These are phyloP conservation scores for Homalodisca vitripennis DNA, from an alignment of 1,140 invertebrate genomes.

Conservation along the genomic window DNA sequence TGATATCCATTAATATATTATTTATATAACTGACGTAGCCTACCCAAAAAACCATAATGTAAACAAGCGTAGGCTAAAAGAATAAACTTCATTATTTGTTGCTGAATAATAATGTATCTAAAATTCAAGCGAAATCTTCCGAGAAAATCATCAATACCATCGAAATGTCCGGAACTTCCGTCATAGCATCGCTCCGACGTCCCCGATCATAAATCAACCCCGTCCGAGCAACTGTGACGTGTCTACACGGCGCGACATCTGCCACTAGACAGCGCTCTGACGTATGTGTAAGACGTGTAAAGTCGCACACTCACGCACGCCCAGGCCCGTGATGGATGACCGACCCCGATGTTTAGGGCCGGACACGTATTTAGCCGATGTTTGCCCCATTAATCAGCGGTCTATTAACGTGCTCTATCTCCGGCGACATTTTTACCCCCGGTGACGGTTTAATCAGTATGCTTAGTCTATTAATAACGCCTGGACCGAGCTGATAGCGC, in stretches of 20 bases:
- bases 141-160: too few relatives aligned
- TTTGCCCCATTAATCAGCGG: constrained; percentile 4
- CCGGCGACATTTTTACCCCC: background rate
- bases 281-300: background rate
- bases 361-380: background rate
- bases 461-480: constrained; percentile 8
- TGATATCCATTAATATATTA: too few relatives aligned
- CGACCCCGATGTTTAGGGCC: constrained; percentile 6
- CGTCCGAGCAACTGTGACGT: too few relatives aligned
- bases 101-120: too few relatives aligned
- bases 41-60: too few relatives aligned
- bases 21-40: too few relatives aligned
- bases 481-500: background rate
- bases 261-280: background rate
- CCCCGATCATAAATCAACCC: too few relatives aligned
- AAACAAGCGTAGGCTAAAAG: too few relatives aligned
- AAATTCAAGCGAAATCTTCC: too few relatives aligned
- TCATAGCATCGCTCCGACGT: too few relatives aligned
- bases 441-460: constrained; percentile 9
- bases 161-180: too few relatives aligned
- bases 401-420: constrained; percentile 13
- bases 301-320: background rate
- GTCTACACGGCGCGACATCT: background rate
- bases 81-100: too few relatives aligned
- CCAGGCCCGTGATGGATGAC: background rate